Evolutionary conservation across 2,888 invertebrate genomes (phyloP).

Genomic region (Latrodectus elegans): DNA sequence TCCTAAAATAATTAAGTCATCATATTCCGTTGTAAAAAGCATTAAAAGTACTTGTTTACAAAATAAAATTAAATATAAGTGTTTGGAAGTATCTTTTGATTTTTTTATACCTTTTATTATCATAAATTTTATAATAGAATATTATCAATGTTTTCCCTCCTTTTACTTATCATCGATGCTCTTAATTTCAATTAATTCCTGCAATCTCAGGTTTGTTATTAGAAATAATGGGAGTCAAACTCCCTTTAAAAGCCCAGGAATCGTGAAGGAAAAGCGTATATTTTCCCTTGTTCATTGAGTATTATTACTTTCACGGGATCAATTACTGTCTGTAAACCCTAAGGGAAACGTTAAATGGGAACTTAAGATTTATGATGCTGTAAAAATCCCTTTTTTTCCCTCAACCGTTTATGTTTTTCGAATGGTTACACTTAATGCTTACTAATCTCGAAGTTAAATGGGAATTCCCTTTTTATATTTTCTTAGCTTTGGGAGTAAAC

Average conservation of each 20-base stretch:
- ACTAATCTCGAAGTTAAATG: slow-evolving; percentile 45
- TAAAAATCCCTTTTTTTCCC: slow-evolving; percentile 30
- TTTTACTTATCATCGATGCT: no score
- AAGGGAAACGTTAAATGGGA: slow-evolving; percentile 37
- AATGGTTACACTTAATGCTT: slow-evolving; percentile 35
- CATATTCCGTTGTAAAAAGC: no score
- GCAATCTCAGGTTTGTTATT: no score
- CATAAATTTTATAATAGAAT: no score
- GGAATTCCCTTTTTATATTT: neutral
- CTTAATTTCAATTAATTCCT: no score
- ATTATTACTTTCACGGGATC: slow-evolving; percentile 44
- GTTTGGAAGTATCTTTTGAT: no score
- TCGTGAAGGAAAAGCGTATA: neutral
- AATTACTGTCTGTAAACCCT: slow-evolving; percentile 31
- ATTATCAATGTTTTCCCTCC: no score
- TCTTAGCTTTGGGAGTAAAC: neutral
- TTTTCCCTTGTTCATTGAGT: neutral
- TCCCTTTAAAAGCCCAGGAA: slow-evolving; percentile 25
- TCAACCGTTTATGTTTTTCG: slow-evolving; percentile 48
- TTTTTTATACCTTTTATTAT: no score
- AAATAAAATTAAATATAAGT: no score
- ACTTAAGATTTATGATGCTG: slow-evolving; percentile 34
- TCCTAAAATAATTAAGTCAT: no score
- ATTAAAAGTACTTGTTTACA: no score
- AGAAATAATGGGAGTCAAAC: no score